Percentiles rank a stretch among this genome's conserved stretches.
phyloP scores from a whole-genome alignment of 2,888 invertebrate genomes.

The Leptura quadrifasciata region DNA sequence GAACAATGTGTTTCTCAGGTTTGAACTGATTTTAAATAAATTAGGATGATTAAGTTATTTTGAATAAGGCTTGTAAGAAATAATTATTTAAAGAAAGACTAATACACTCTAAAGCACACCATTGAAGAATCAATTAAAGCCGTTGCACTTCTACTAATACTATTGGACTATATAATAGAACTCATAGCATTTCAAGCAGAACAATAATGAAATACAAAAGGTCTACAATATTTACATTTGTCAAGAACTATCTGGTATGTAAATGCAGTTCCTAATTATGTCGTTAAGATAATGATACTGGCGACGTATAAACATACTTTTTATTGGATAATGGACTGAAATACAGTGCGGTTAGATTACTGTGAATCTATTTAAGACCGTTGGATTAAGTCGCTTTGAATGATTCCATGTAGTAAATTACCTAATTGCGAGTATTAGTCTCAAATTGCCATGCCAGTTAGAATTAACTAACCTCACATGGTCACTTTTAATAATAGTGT shows the following conservation, averaged over 20 bases:
- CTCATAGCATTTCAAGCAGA: too few relatives aligned
- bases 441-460: slow-evolving; percentile 18
- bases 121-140: too few relatives aligned
- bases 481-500: slow-evolving; percentile 11
- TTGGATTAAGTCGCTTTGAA: neutral
- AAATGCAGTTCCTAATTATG: neutral
- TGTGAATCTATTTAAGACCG: neutral
- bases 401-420: slow-evolving; percentile 12
- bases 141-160: too few relatives aligned
- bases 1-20: too few relatives aligned
- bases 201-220: too few relatives aligned
- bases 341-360: slow-evolving; percentile 13
- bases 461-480: slow-evolving; percentile 14
- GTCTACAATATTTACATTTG: too few relatives aligned
- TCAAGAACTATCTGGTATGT: neutral
- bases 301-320: neutral
- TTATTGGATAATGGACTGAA: slow-evolving; percentile 8
- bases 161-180: too few relatives aligned
- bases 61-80: too few relatives aligned
- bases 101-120: too few relatives aligned
- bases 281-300: slow-evolving; percentile 3
- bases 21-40: too few relatives aligned
- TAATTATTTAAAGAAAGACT: too few relatives aligned
- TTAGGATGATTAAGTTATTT: too few relatives aligned
- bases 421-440: slow-evolving; percentile 11